Base-by-base conservation (phyloP, 1,140 invertebrate species). In the Berghia stephanieae region DNA sequence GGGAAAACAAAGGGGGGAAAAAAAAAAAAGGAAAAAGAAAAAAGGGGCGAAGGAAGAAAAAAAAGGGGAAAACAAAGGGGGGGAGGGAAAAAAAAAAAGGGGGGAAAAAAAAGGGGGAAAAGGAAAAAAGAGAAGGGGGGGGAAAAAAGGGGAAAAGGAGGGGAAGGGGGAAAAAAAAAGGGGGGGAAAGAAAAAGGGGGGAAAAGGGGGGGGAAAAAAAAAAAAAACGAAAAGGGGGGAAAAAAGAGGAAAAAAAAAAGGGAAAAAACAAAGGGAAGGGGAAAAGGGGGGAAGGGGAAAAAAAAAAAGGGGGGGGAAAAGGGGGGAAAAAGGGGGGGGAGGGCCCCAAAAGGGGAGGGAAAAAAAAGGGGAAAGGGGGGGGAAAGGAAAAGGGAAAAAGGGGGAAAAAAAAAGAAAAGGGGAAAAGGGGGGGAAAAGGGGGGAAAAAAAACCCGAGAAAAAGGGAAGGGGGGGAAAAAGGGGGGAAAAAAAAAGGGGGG, bases 131-230 rank as follows among this genome's bases (percentile, higher is more conserved):
- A 70, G 5, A 24, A 70, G 24, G 18, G 67, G 36, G 42, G 24
- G 67, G 40, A 70, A 42, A 70, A 16, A 13, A 42, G 10, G 36
- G 18, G 24, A 70, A 21, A 60, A 21, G 21, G 4, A 60, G 55
- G 55, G 21, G 21, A 4, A 31, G 21, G 21, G 55, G 55, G 4
- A 21, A 31, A 21, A 60, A 4, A 21, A 60, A 21, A 21, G 21
- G 21, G 34, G 21, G 66, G 44, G 66, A 68, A 43, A 68, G 66
- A 68, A 43, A 68, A 43, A 68, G 66, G 44, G 66, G 44, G 66
- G 44, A 43, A 68, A 43, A 68, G 66, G 27, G 36, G 31, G 36
- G 31, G 36, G 31, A 21, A 18, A 21, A 68, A 43, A 42, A 5
- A 40, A 24, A 42, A 43, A 68, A 24, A 40, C 3, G 44, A 43